These are phyloP conservation scores for Barbus barbus DNA, from an alignment of 2,113 vertebrate genomes.

Conservation along the genomic window DNA sequence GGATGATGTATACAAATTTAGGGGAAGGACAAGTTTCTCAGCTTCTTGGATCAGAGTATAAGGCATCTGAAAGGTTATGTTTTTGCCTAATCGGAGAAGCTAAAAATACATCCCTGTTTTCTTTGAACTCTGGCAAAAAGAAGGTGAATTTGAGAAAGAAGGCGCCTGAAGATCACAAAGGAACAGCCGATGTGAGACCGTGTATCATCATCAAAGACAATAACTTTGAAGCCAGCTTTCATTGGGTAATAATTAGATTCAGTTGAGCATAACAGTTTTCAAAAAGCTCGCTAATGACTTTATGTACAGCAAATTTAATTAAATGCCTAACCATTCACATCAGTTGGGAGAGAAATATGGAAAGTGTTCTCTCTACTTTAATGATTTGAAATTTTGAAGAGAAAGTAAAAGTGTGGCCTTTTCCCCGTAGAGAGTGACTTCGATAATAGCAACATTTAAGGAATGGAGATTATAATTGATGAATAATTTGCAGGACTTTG, in stretches of 20 bases:
- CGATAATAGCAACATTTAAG: constrained; percentile 50
- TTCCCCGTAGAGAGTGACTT: constrained; percentile 53
- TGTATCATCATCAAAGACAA: constrained; percentile 57
- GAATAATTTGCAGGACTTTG: constrained; percentile 64
- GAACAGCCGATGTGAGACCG: constrained; percentile 48
- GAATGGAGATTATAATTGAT: constrained; percentile 59
- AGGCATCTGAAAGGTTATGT: constrained; percentile 3
- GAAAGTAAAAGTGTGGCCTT: constrained; percentile 27
- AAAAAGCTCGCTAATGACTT: constrained; percentile 64
- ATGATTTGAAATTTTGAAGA: constrained; percentile 57
- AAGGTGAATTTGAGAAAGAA: constrained; percentile 41
- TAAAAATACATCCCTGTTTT: constrained; percentile 42
- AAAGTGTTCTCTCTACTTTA: constrained; percentile 62
- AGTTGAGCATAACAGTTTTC: constrained; percentile 71
- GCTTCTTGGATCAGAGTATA: too few relatives aligned
- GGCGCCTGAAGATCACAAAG: constrained; percentile 45
- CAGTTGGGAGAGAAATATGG: constrained; percentile 41
- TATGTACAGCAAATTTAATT: constrained; percentile 75
- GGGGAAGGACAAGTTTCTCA: too few relatives aligned
- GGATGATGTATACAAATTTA: too few relatives aligned
- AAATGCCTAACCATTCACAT: constrained; percentile 63
- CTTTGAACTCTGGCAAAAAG: constrained; percentile 36
- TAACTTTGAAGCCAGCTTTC: constrained; percentile 64
- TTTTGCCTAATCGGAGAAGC: constrained; percentile 35
- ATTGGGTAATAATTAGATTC: constrained; percentile 71